These are phyloP conservation scores for Porphyrio hochstetteri DNA, from an alignment of 2,113 vertebrate species.

Conservation along the genomic window DNA sequence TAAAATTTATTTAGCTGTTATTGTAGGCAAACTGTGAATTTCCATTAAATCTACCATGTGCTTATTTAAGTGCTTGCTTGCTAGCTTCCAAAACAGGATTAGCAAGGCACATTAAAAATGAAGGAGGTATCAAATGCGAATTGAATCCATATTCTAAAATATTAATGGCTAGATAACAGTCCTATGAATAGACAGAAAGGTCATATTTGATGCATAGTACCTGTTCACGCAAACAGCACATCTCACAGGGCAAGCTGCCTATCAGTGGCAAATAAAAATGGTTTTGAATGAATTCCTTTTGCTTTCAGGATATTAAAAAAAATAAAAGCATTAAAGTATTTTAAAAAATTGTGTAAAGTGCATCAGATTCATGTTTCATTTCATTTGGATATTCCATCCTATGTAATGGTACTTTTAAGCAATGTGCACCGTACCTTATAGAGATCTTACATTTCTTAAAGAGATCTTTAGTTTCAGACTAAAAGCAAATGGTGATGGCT, in stretches of 20 bases:
- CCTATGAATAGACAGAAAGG: background rate
- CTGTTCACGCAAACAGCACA: background rate
- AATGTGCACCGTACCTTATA: background rate
- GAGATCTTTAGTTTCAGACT: background rate
- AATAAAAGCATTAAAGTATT: background rate
- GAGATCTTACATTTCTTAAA: background rate
- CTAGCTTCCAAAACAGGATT: background rate
- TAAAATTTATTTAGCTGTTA: background rate
- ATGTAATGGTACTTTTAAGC: background rate
- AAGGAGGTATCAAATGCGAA: background rate
- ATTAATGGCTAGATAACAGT: background rate
- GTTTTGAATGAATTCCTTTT: background rate
- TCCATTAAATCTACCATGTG: background rate
- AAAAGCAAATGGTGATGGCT: background rate
- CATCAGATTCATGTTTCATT: background rate
- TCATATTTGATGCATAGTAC: accelerated
- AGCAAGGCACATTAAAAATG: background rate
- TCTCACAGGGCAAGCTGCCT: background rate
- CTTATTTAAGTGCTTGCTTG: background rate
- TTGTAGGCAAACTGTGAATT: background rate
- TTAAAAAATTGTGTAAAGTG: background rate
- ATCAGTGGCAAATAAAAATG: background rate
- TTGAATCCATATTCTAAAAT: background rate
- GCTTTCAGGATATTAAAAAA: background rate
- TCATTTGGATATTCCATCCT: background rate